Conservation (phyloP, 1,140 invertebrate species). For the Drosophila trapezifrons region DNA sequence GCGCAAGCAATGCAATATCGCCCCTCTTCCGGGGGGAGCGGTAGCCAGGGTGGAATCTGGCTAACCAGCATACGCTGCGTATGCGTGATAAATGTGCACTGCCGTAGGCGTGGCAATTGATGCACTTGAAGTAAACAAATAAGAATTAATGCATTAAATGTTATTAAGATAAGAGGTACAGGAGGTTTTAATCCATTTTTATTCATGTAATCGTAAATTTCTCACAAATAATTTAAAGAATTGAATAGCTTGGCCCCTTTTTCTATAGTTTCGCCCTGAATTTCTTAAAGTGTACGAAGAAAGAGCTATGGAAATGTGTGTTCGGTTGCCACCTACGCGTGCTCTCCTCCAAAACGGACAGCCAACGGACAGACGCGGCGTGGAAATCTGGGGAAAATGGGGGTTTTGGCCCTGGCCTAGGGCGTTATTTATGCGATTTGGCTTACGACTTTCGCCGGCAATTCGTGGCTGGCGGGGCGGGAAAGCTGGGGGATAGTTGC, state of each 20-base stretch:
- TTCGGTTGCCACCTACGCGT: conserved; percentile 43
- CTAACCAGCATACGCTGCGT: conserved; percentile 66
- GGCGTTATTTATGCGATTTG: conserved; percentile 73
- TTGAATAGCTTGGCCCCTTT: too few relatives aligned
- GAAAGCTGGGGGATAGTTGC: conserved; percentile 5
- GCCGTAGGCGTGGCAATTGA: conserved; percentile 41
- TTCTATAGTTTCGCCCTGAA: too few relatives aligned
- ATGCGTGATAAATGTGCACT: conserved; percentile 73
- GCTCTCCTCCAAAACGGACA: conserved; percentile 11
- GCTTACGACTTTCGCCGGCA: conserved; percentile 59
- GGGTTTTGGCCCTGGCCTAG: conserved; percentile 25
- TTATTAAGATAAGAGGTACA: background rate
- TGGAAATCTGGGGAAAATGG: background rate
- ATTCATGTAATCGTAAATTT: too few relatives aligned
- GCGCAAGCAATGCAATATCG: conserved; percentile 22
- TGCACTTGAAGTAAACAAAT: conserved; percentile 24
- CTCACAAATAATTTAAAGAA: background rate
- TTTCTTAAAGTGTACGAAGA: conserved; percentile 3
- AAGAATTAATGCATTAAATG: too few relatives aligned
- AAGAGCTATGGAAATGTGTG: conserved; percentile 56
- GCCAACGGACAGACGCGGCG: conserved; percentile 11
- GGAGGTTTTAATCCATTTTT: background rate
- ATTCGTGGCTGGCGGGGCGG: background rate
- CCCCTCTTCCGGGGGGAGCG: background rate
- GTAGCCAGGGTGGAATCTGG: conserved; percentile 28